Percentiles rank a stretch among this genome's conserved stretches.
These are phyloP conservation scores for Nasonovia ribisnigri DNA, from an alignment of 2,888 invertebrate species.

Conservation along the genomic window DNA sequence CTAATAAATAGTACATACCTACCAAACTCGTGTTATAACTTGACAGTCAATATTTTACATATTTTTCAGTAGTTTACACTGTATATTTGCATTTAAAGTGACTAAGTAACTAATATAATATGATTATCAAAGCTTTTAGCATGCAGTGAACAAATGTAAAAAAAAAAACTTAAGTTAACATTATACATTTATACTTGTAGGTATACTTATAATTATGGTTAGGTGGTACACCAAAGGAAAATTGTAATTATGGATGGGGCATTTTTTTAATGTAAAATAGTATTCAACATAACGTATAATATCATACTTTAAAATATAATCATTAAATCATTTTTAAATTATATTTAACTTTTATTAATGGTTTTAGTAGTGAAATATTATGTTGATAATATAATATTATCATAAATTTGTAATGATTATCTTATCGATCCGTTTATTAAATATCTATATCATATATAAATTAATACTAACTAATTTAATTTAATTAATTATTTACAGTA, in stretches of 20 bases:
- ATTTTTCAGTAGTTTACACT: background rate
- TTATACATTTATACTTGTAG: background rate
- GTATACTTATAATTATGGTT: background rate
- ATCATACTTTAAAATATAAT: background rate
- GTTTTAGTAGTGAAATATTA: too few species aligned
- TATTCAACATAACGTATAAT: background rate
- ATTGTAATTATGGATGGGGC: background rate
- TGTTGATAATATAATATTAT: too few species aligned
- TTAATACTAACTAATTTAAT: background rate
- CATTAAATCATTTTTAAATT: background rate
- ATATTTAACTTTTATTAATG: background rate
- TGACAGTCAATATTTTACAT: background rate
- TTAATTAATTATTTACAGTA: background rate
- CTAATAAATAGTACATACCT: too few species aligned
- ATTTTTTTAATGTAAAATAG: background rate
- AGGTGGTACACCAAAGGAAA: background rate
- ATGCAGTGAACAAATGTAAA: background rate
- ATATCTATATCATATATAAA: too few species aligned
- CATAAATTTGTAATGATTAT: too few species aligned
- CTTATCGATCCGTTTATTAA: too few species aligned
- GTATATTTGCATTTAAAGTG: background rate
- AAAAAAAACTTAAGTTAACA: background rate
- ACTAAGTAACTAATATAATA: background rate
- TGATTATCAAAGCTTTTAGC: background rate
- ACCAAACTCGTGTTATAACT: background rate